Conservation (phyloP, 2,797 vertebrate genomes). For the Lepilemur septentrionalis region DNA sequence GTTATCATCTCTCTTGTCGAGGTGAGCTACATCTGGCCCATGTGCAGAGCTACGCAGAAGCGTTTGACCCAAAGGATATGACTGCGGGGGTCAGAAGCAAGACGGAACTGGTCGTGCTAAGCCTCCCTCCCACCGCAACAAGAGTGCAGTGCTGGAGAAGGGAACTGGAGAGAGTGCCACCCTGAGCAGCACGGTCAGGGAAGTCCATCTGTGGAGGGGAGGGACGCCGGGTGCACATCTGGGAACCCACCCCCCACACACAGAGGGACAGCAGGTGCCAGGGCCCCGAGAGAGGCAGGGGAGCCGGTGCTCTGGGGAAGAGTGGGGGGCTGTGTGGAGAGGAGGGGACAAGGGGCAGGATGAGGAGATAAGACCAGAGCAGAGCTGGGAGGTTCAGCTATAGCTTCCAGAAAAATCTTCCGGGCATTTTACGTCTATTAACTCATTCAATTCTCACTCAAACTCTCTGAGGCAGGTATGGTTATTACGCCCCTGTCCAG, state of each 20-base stretch:
- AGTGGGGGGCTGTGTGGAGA: fast-evolving
- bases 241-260: not conserved
- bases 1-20: no score
- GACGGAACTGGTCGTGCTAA: no score
- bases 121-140: no score
- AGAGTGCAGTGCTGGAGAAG: not conserved
- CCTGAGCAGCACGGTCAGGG: not conserved
- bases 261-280: not conserved
- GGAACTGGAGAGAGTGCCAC: not conserved
- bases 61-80: no score
- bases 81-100: no score
- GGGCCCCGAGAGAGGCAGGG: not conserved
- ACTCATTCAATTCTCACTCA: not conserved
- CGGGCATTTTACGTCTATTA: no score
- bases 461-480: not conserved
- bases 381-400: not conserved
- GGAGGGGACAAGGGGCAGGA: no score
- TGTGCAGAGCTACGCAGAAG: no score
- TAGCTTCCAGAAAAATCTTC: not conserved
- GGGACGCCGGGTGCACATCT: no score
- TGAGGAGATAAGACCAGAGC: not conserved
- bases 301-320: not conserved
- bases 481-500: not conserved
- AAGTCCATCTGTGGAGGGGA: not conserved
- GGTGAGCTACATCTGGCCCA: no score